A percentile compares a stretch with the other conserved stretches of the same genome.
Evolutionary conservation across 2,888 invertebrate species (phyloP).

Genomic region (Hirtodrosophila trivittata): DNA sequence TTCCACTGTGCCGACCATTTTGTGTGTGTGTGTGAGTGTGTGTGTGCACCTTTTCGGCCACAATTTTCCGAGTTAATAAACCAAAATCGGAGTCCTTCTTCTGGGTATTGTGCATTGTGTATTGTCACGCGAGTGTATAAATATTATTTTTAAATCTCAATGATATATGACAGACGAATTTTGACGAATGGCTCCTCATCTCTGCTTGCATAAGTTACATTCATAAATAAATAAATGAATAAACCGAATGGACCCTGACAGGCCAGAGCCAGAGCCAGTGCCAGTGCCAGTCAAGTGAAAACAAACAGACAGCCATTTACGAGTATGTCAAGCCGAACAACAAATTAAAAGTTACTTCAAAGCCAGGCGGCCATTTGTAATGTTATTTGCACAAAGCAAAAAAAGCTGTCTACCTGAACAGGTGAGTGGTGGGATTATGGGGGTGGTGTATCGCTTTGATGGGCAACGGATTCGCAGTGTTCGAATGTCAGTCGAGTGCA

Average conservation of each 20-base stretch:
- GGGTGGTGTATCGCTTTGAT: too few species aligned
- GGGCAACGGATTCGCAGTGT: too few species aligned
- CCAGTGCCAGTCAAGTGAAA: constrained; percentile 33
- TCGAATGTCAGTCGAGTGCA: too few species aligned
- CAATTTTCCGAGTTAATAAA: constrained; percentile 71
- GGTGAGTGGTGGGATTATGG: too few species aligned
- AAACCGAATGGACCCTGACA: constrained; percentile 34
- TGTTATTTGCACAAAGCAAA: constrained; percentile 22
- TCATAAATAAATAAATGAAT: constrained; percentile 67
- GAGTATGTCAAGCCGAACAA: constrained; percentile 4
- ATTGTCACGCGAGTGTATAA: constrained; percentile 50
- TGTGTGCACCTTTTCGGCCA: constrained; percentile 51
- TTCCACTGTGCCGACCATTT: constrained; percentile 57
- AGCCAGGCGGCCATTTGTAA: constrained; percentile 62
- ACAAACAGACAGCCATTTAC: constrained; percentile 32
- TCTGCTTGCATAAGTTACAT: constrained; percentile 18
- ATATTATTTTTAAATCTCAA: constrained; percentile 70
- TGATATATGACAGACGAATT: constrained; percentile 66
- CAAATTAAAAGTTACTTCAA: constrained; percentile 65
- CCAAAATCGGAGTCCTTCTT: constrained; percentile 56
- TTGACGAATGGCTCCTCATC: constrained; percentile 54
- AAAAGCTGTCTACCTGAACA: too few species aligned
- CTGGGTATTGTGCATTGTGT: constrained; percentile 16
- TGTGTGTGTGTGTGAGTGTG: too few species aligned
- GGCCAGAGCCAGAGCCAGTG: too few species aligned